Conservation (phyloP, 2,113 vertebrate species). For the Platichthys flesus region DNA sequence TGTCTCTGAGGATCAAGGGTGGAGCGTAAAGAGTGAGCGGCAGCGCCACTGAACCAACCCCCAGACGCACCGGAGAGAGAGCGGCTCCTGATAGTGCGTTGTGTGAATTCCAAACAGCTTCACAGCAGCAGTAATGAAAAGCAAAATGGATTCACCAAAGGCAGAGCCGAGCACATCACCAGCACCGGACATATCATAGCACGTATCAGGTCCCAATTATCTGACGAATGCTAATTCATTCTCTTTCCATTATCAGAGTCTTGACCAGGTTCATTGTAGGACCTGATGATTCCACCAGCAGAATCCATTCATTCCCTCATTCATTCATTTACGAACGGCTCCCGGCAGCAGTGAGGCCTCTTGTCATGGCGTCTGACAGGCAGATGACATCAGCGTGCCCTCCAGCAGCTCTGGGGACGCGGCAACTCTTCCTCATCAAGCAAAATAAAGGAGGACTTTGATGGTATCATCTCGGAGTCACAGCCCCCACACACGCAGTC, state of each 20-base stretch:
- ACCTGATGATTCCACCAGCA: conserved; percentile 64
- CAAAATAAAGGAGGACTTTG: conserved; percentile 80
- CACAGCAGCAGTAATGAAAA: conserved; percentile 35
- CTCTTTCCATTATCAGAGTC: conserved; percentile 40
- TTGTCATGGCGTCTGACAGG: conserved; percentile 72
- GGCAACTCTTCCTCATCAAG: conserved; percentile 77
- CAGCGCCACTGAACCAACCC: background rate
- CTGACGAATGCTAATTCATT: conserved; percentile 51
- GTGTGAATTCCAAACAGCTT: conserved; percentile 50
- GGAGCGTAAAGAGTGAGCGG: conserved; percentile 40
- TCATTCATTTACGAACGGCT: conserved; percentile 35
- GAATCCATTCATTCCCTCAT: conserved; percentile 47
- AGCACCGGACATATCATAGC: conserved; percentile 29
- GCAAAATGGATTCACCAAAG: conserved; percentile 39
- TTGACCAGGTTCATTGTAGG: conserved; percentile 52
- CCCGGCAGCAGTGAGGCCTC: conserved; percentile 54
- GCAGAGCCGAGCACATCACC: conserved; percentile 4
- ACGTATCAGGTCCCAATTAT: conserved; percentile 19
- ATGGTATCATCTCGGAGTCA: conserved; percentile 76
- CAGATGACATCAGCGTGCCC: conserved; percentile 76
- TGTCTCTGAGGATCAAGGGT: conserved; percentile 67
- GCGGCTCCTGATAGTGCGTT: conserved; percentile 16
- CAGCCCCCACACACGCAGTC: conserved; percentile 41
- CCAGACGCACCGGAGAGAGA: conserved; percentile 4
- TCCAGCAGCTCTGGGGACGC: conserved; percentile 54